A percentile compares a stretch with the other conserved stretches of the same genome.
These are phyloP conservation scores for Pavo muticus DNA, from an alignment of 2,113 vertebrate genomes.

Conservation along the genomic window DNA sequence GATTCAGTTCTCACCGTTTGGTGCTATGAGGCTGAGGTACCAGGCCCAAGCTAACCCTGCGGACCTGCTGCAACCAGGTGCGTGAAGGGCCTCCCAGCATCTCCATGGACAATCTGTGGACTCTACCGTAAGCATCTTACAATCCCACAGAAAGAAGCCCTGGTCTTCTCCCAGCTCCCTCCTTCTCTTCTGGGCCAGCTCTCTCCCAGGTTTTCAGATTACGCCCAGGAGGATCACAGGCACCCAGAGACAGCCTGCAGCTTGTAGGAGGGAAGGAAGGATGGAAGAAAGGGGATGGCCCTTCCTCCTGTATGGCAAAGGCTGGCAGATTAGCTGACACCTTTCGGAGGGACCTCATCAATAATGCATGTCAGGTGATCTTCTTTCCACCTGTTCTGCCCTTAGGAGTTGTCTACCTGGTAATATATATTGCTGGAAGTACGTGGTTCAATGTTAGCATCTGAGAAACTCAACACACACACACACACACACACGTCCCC, in stretches of 20 bases:
- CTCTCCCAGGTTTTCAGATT: background rate
- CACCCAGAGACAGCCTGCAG: background rate
- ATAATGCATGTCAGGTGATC: background rate
- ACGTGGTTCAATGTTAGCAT: fast-evolving
- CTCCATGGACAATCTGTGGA: background rate
- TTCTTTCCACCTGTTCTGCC: background rate
- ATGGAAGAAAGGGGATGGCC: background rate
- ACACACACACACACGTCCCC: background rate
- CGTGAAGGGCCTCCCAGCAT: background rate
- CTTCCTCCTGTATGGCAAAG: background rate
- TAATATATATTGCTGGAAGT: background rate
- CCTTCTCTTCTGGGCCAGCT: background rate
- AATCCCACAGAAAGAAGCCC: background rate
- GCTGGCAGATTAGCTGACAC: background rate
- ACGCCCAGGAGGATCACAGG: background rate
- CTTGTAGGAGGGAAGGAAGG: background rate
- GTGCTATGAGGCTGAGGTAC: background rate
- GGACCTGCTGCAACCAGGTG: background rate
- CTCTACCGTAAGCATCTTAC: background rate
- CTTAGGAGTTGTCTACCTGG: fast-evolving
- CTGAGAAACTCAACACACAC: background rate
- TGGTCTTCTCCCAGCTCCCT: background rate
- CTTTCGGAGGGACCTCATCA: background rate
- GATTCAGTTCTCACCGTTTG: background rate
- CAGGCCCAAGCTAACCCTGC: background rate